Percentiles rank a stretch among this genome's conserved stretches.
Evolutionary conservation across 2,113 vertebrate species (phyloP).

Genomic region (Loxodonta africana): DNA sequence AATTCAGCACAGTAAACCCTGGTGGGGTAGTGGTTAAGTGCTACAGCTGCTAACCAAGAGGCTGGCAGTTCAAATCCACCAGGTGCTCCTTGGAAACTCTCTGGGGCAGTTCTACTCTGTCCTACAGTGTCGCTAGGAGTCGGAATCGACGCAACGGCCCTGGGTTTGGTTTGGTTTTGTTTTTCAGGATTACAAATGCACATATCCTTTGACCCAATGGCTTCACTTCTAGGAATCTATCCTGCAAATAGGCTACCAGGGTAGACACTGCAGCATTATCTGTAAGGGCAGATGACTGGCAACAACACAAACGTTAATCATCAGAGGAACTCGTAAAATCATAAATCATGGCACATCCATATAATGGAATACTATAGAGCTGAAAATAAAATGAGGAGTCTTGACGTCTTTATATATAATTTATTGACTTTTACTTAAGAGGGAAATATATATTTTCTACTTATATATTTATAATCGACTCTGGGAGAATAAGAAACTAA

Average conservation of each 20-base stretch:
- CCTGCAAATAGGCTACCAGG: neutral
- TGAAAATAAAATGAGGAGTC: slow-evolving; percentile 22
- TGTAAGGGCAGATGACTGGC: slow-evolving; percentile 1
- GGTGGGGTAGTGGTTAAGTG: too few species aligned
- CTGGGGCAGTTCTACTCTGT: too few species aligned
- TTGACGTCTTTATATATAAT: slow-evolving; percentile 2
- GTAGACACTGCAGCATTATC: neutral
- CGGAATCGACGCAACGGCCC: too few species aligned
- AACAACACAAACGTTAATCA: slow-evolving; percentile 10
- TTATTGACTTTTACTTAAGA: slow-evolving; percentile 45
- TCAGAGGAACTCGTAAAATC: slow-evolving; percentile 19
- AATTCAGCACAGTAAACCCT: neutral
- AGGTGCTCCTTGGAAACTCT: too few species aligned
- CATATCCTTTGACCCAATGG: neutral
- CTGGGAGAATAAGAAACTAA: slow-evolving; percentile 6
- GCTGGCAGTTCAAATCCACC: too few species aligned
- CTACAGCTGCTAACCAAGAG: too few species aligned
- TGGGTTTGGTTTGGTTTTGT: too few species aligned
- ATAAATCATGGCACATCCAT: neutral
- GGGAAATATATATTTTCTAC: neutral
- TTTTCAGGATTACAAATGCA: slow-evolving; percentile 8
- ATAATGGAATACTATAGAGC: neutral
- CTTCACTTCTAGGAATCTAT: slow-evolving; percentile 16
- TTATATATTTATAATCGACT: neutral
- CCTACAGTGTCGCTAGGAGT: too few species aligned